phyloP scores from a whole-genome alignment of 2,797 vertebrate species.

The Heterohyrax brucei region DNA sequence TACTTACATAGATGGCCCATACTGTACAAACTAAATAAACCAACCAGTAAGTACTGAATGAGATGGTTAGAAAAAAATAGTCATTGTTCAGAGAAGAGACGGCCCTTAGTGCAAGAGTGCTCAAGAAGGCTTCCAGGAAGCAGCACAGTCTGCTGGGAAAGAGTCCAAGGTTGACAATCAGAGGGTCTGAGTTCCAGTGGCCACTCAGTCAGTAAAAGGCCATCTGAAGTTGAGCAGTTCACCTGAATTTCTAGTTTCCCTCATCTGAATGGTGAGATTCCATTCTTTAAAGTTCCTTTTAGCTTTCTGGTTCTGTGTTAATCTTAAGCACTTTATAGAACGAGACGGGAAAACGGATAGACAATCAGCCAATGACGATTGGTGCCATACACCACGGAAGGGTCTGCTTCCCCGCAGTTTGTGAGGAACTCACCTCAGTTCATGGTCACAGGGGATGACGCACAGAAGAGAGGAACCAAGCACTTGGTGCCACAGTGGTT shows the following conservation, averaged over 20 bases:
- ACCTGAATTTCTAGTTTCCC: conserved; percentile 23
- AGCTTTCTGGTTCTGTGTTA: not conserved
- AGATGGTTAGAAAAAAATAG: not conserved
- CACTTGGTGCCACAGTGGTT: not conserved
- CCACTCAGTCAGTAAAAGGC: no score
- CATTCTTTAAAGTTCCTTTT: not conserved
- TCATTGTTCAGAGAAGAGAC: not conserved
- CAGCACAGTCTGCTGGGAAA: not conserved
- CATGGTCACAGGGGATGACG: not conserved
- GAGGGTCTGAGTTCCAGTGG: not conserved
- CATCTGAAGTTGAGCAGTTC: not conserved
- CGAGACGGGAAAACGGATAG: not conserved
- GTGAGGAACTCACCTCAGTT: not conserved
- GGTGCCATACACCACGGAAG: not conserved
- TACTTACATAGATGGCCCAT: not conserved
- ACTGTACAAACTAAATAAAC: not conserved
- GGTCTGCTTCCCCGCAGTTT: not conserved
- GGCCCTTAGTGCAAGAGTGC: not conserved
- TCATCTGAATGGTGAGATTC: not conserved
- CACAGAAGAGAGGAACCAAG: not conserved
- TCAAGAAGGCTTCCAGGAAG: not conserved
- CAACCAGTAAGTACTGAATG: not conserved
- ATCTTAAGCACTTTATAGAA: conserved; percentile 24
- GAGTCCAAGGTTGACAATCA: not conserved
- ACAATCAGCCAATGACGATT: not conserved